Evolutionary conservation across 1,140 invertebrate species (phyloP), one percentile per base, ranked within the genome.

Genomic region (Diorhabda elongata): DNA sequence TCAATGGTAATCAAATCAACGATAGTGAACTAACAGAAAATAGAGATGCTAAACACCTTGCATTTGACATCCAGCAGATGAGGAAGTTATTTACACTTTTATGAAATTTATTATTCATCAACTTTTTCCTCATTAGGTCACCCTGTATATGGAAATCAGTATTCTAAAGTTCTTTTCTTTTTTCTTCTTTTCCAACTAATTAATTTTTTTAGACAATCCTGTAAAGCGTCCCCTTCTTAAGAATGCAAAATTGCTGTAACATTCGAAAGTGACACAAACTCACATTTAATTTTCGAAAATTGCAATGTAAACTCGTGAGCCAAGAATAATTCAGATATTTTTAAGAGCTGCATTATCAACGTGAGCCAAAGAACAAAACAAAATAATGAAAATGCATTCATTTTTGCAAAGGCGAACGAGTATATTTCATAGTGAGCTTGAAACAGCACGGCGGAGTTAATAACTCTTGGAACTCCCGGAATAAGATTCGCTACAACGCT

Each of bases 341-440:
- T 67, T 67, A 59, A 67, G 65, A 60, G 65, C 58, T 67, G 65
- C 44, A 67, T 67, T 67, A 67, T 67, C 58, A 67, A 67, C 58
- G 65, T 52, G 44, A 60, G 65, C 42, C 66, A 7, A 43, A 11
- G 64, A 73, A 68, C 66, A 73, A 73, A 71, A 71, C 69, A 45
- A 74, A 76, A 73, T 73, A 74, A 76, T 74, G 73, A 73, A 76
- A 76, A 75, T 75, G 74, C 72, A 75, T 75, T 75, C 74, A 75
- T 75, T 75, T 74, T 71, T 66, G 42, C 64, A 63, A 66, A 69
- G 62, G 69, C 64, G 69, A 66, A 69, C 69, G 58, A 65, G 69
- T 69, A 69, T 66, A 69, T 69, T 69, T 65, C 64, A 66, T 70
- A 67, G 58, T 70, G 47, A 52, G 47, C 47, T n/a, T 52, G 69